phyloP scores from a whole-genome alignment of 2,888 invertebrate genomes.

The Steinernema hermaphroditum region DNA sequence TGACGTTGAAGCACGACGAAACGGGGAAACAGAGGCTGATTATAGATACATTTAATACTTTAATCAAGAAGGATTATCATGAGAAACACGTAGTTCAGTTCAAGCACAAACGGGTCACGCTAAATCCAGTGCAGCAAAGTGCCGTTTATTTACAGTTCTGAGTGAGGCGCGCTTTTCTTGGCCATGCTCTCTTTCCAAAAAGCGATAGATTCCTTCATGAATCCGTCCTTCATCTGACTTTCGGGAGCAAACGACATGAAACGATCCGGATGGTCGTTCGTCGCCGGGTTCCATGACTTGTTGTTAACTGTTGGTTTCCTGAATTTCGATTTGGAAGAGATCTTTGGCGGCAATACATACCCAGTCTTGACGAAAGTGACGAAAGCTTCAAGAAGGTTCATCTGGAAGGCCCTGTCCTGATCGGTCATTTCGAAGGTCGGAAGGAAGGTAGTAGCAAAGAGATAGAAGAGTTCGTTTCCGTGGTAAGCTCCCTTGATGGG shows the following conservation, averaged over 20 bases:
- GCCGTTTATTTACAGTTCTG: too few relatives aligned
- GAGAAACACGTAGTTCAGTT: too few relatives aligned
- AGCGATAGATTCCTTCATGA: neutral
- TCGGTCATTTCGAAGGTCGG: constrained; percentile 36
- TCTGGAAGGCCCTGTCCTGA: constrained; percentile 37
- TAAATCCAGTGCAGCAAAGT: too few relatives aligned
- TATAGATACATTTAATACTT: too few relatives aligned
- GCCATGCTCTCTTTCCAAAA: neutral
- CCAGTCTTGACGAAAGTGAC: constrained; percentile 37
- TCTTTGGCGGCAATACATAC: neutral
- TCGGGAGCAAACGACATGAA: neutral
- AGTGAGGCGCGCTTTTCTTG: neutral
- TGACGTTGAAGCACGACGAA: too few relatives aligned
- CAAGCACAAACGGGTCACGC: too few relatives aligned
- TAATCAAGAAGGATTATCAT: too few relatives aligned
- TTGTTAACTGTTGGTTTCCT: neutral
- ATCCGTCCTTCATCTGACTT: constrained; percentile 3
- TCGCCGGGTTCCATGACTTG: neutral
- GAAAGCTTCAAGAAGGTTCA: constrained; percentile 30
- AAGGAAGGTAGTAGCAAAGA: constrained; percentile 36
- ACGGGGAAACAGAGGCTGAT: too few relatives aligned
- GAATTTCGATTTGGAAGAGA: neutral
- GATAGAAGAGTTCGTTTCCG: constrained; percentile 32
- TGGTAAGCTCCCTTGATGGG: constrained; percentile 38
- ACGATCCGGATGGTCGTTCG: neutral